Evolutionary conservation across 2,888 invertebrate genomes (phyloP), one percentile per base, ranked within the genome.

Genomic region (Drosophila mayaguana): DNA sequence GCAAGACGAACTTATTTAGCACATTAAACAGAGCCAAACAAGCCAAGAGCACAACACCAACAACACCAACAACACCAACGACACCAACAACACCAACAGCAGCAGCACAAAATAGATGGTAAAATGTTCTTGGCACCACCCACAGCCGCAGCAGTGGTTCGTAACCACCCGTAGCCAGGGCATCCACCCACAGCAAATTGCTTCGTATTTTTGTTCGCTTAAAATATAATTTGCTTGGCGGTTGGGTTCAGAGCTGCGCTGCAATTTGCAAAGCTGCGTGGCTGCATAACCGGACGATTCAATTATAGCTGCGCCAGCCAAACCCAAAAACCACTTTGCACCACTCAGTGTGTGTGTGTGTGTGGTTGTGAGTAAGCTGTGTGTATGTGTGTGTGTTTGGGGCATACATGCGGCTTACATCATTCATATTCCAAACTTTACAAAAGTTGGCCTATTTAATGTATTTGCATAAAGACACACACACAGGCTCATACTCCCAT

Each of bases 271-370:
- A 8, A 34, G 50, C 50, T 32, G 16, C 43, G 69, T 69, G 66
- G 60, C 57, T 75, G 88, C 81, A 81, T 63, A 74, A 72, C 67
- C 87, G 57, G 72, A 65, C 81, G 72, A 83, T 87, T 86, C 89
- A 84, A 84, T 84, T 84, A 84, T 75, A 79, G 73, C 63, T 69
- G 75, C 57, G 53, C 71, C 68, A 36, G 22, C 54, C 28, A 28
- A 50, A 18, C 45, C 66, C 71, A 67, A 48, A 59, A 78, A 68
- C 67, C 69, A 22, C 69, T 36, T 38, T 63, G n/a, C 20, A 22
- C 28, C 56, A 42, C 43, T 8, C 25, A 5, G 18, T 16, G 14
- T 8, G 43, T 25, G n/a, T 18, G 25, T 25, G 25, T 8, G 16
- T n/a, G 12, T 16, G 20, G 1, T 7, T 38, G 43, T 20, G 22